These are phyloP conservation scores for Orgyia antiqua DNA, from an alignment of 2,888 invertebrate genomes.

Conservation along the genomic window DNA sequence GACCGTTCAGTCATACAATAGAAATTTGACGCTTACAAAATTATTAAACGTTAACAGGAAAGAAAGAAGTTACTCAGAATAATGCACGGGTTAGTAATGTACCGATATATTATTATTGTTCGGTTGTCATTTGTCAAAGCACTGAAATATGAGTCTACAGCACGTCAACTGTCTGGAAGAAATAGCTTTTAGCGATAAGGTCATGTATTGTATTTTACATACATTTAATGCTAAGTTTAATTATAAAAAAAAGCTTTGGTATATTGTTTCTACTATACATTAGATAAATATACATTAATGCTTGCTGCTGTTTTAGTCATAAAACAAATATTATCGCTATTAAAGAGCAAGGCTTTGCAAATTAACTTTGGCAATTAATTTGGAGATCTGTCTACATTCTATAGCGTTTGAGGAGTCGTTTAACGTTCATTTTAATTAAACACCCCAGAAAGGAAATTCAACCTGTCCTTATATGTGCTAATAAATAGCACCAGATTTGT, in stretches of 20 bases:
- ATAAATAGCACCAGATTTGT: neutral
- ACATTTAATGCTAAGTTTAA: too few species aligned
- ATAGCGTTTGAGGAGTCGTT: conserved; percentile 11
- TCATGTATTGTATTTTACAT: too few species aligned
- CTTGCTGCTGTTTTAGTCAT: too few species aligned
- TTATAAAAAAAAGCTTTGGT: too few species aligned
- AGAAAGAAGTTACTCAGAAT: conserved; percentile 1
- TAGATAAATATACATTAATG: too few species aligned
- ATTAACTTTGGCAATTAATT: conserved; percentile 37
- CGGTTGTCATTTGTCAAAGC: too few species aligned
- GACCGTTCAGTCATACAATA: conserved; percentile 21
- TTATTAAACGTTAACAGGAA: conserved; percentile 2
- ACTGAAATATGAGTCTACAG: too few species aligned
- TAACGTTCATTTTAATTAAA: conserved; percentile 9
- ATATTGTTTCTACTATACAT: too few species aligned
- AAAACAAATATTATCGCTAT: too few species aligned
- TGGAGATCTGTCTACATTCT: conserved; percentile 25
- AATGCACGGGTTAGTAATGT: neutral
- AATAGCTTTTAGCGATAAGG: too few species aligned
- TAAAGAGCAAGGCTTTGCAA: conserved; percentile 30
- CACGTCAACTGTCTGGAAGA: too few species aligned
- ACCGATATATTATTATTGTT: neutral
- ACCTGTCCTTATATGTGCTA: neutral
- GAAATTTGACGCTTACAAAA: conserved; percentile 14
- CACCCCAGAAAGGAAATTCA: neutral